Percentiles rank a stretch among this genome's conserved stretches.
Conservation (phyloP, 1,140 invertebrate species). For the Bombus cullumanus region DNA sequence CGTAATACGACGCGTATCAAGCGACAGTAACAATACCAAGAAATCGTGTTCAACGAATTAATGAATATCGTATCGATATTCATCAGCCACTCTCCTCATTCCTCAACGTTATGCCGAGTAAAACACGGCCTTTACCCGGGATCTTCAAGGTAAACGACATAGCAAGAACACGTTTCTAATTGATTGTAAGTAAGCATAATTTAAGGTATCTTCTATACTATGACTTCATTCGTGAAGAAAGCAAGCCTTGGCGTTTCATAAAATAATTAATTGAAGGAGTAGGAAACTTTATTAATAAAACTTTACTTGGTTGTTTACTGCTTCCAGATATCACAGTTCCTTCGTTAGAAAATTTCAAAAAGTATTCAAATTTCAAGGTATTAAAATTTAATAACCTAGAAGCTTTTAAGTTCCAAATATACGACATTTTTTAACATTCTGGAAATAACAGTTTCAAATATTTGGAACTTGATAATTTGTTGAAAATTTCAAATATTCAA, state of each 20-base stretch:
- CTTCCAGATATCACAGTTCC: too few species aligned
- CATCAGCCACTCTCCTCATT: slow-evolving; percentile 6
- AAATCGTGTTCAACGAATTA: slow-evolving; percentile 45
- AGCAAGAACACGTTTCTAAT: slow-evolving; percentile 35
- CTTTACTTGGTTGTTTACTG: background rate
- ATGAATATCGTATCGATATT: slow-evolving; percentile 44
- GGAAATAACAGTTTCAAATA: too few species aligned
- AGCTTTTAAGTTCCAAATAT: background rate
- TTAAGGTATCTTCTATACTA: background rate
- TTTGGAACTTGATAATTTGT: too few species aligned
- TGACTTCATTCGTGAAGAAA: too few species aligned
- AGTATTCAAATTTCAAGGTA: background rate
- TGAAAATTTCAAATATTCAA: too few species aligned
- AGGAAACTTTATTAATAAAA: background rate
- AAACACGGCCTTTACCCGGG: slow-evolving; percentile 49
- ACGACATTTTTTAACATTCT: too few species aligned
- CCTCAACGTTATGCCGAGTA: background rate
- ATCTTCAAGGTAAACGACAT: slow-evolving; percentile 67
- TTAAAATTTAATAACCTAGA: background rate
- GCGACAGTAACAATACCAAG: slow-evolving; percentile 46
- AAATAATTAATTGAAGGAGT: background rate
- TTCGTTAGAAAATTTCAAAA: background rate
- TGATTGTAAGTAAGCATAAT: slow-evolving; percentile 13
- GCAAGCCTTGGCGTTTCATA: too few species aligned
- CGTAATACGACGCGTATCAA: slow-evolving; percentile 32